These are phyloP conservation scores for Onychomys torridus DNA, from an alignment of 2,797 vertebrate genomes.

Conservation along the genomic window DNA sequence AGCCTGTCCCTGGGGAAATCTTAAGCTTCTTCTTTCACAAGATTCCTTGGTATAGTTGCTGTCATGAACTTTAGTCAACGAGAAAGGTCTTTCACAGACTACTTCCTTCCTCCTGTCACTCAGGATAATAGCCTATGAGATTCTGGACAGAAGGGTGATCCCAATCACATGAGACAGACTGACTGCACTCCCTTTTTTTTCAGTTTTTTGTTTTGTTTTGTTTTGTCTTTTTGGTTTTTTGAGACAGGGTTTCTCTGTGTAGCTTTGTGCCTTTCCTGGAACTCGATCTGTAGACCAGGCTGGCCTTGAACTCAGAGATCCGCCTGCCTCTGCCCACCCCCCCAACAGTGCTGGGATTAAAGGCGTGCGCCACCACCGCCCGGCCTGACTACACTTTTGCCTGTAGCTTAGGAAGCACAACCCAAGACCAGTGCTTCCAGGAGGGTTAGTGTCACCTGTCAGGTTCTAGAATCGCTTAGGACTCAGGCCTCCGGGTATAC, in stretches of 20 bases:
- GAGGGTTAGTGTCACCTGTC: not conserved
- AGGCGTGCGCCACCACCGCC: too few relatives aligned
- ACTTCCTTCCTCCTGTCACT: not conserved
- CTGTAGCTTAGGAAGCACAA: not conserved
- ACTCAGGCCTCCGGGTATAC: not conserved
- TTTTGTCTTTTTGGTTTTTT: too few relatives aligned
- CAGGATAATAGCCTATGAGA: not conserved
- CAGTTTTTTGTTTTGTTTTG: too few relatives aligned
- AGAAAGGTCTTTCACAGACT: conserved; percentile 40
- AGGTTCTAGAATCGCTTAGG: not conserved
- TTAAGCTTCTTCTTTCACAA: not conserved
- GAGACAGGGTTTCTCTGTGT: too few relatives aligned
- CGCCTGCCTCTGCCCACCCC: too few relatives aligned
- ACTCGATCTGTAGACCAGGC: too few relatives aligned
- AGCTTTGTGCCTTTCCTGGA: too few relatives aligned
- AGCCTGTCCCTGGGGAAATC: not conserved
- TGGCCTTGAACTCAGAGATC: too few relatives aligned
- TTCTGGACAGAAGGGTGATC: not conserved
- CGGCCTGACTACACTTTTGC: not conserved
- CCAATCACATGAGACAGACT: not conserved
- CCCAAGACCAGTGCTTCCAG: not conserved
- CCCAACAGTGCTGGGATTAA: too few relatives aligned
- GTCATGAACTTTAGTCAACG: not conserved
- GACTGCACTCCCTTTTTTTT: not conserved
- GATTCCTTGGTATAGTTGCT: not conserved